Evolutionary conservation across 2,797 vertebrate genomes (phyloP), one percentile per base, ranked within the genome.

Genomic region (Poeciliopsis turneri): DNA sequence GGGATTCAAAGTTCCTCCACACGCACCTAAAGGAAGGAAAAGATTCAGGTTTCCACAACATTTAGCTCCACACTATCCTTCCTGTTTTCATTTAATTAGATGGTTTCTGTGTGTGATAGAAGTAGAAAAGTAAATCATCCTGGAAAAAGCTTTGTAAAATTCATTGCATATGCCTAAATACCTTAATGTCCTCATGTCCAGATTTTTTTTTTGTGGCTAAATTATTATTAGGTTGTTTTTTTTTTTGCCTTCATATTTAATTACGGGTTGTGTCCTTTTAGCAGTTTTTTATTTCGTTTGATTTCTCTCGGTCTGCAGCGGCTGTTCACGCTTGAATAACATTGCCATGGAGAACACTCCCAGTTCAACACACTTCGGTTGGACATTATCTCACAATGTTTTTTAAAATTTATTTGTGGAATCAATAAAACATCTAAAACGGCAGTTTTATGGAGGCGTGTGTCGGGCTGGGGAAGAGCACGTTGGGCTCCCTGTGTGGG

Each of bases 381-480:
- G 36, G 5, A 36, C 36, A 36, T 5, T 36, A 36, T 36, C 36
- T 36, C 36, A 36, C 36, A 36, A n/a, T n/a, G n/a, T n/a, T n/a
- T n/a, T n/a, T n/a, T n/a, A n/a, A n/a, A n/a, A n/a, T n/a, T n/a
- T n/a, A n/a, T n/a, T n/a, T n/a, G n/a, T n/a, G n/a, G n/a, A n/a
- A n/a, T n/a, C n/a, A n/a, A n/a, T n/a, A n/a, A n/a, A n/a, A n/a
- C n/a, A n/a, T n/a, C n/a, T n/a, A n/a, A n/a, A n/a, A n/a, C n/a
- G n/a, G n/a, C n/a, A n/a, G n/a, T n/a, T n/a, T 55, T 20, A 33
- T 18, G 33, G n/a, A 39, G 69, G 74, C 5, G 53, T 71, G 78
- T 30, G 5, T 23, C 20, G 66, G 45, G 84, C 87, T 33, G 51
- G 72, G 73, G 84, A 81, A 70, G 64, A 66, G 28, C 28, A 12